Conservation (phyloP, 2,888 invertebrate genomes). For the Mesopsocus fuscifrons region DNA sequence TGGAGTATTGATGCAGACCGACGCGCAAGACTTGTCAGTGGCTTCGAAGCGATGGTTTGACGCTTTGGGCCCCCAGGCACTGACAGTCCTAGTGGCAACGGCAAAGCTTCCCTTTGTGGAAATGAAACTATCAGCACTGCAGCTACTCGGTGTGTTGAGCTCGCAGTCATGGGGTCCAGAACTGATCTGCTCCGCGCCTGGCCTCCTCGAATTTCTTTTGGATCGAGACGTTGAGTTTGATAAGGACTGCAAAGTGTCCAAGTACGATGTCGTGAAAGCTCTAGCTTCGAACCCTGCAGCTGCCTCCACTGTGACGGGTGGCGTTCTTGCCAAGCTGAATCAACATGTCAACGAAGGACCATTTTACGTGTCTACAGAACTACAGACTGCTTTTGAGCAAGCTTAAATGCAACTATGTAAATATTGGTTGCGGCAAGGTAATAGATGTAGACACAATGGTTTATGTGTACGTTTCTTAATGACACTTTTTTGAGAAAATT, state of each 20-base stretch:
- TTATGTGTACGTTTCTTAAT: too few relatives aligned
- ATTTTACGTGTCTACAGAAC: constrained; percentile 42
- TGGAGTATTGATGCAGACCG: not conserved
- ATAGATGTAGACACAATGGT: too few relatives aligned
- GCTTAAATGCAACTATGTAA: too few relatives aligned
- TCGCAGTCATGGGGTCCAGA: constrained; percentile 60
- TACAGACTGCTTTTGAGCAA: constrained; percentile 59
- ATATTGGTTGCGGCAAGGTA: too few relatives aligned
- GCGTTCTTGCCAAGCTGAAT: constrained; percentile 37
- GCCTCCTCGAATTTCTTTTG: constrained; percentile 59
- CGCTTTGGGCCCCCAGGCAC: constrained; percentile 31
- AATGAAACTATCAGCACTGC: constrained; percentile 44
- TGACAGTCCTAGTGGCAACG: constrained; percentile 37
- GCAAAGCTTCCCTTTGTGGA: constrained; percentile 60
- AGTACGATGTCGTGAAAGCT: constrained; percentile 48
- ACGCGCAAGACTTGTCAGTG: not conserved
- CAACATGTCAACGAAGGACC: constrained; percentile 58
- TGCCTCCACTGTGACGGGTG: constrained; percentile 38
- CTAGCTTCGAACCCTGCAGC: constrained; percentile 28
- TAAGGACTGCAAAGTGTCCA: constrained; percentile 52
- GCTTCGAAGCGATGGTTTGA: constrained; percentile 37
- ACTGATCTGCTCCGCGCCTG: constrained; percentile 44
- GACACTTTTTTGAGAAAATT: too few relatives aligned
- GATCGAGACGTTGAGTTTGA: constrained; percentile 48
- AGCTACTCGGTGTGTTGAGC: constrained; percentile 46